Conservation (phyloP, 1,140 invertebrate species). For the Drosophila melanica region DNA sequence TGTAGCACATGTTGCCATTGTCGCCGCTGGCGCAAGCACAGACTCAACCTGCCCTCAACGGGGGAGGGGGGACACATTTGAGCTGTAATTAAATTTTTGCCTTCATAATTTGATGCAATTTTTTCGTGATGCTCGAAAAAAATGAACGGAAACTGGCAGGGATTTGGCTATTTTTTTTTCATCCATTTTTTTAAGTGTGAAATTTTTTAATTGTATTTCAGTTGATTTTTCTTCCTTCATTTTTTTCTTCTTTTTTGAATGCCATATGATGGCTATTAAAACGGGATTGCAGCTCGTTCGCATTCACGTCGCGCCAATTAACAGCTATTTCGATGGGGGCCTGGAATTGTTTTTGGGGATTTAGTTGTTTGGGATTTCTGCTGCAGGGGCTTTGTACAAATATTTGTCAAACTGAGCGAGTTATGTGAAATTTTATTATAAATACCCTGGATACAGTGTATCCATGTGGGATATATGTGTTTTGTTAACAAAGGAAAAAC, state of each 20-base stretch:
- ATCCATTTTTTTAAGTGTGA: constrained; percentile 32
- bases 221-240: neutral
- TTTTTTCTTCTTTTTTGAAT: constrained; percentile 1
- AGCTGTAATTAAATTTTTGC: constrained; percentile 79
- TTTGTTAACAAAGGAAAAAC: no score
- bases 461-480: no score
- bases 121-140: constrained; percentile 26
- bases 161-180: constrained; percentile 48
- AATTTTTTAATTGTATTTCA: constrained; percentile 48
- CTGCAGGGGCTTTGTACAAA: constrained; percentile 2
- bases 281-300: constrained; percentile 9
- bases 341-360: constrained; percentile 20
- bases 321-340: constrained; percentile 19
- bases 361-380: neutral
- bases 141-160: constrained; percentile 56
- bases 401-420: constrained; percentile 18
- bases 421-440: neutral
- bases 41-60: constrained; percentile 3
- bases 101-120: constrained; percentile 79
- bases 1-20: constrained; percentile 81
- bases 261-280: constrained; percentile 44
- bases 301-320: constrained; percentile 32
- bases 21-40: constrained; percentile 24
- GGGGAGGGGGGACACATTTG: constrained; percentile 41
- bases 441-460: no score